Evolutionary conservation across 2,888 invertebrate species (phyloP), one percentile per base, ranked within the genome.

Genomic region (Sepioteuthis lessoniana): DNA sequence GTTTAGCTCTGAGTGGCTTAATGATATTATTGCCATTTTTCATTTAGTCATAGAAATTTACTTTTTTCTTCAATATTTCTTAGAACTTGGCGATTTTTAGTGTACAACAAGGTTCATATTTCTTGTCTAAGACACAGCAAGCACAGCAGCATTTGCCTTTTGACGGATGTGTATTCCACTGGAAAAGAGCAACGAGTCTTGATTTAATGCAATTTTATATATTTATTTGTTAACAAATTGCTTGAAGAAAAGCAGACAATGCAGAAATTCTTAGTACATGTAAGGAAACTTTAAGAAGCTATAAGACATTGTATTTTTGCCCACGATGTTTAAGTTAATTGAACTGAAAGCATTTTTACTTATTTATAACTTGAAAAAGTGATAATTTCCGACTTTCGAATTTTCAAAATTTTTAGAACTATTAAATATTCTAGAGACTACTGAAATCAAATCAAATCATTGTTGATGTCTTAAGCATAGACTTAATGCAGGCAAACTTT

Each of bases 21-120:
- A 76, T 76, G 76, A 76, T 76, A 76, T 76, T n/a, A 76, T 76
- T 76, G 76, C 76, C 35, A 76, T 76, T 76, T 76, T 76, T 76
- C n/a, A 76, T 76, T 76, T 76, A 10, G 55, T 55, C 55, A 55
- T 55, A 55, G 55, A 55, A 21, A 55, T 55, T 55, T 55, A 55
- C 13, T n/a, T n/a, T n/a, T n/a, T n/a, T 35, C 76, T 76, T 76
- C 13, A 13, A n/a, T 76, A 76, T 16, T 76, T 76, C 76, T n/a
- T 76, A 16, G n/a, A 35, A n/a, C 13, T n/a, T 1, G n/a, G 16
- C n/a, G n/a, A 7, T 10, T 55, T 16, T 76, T 60, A 60, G 60
- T 60, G 21, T 60, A 60, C 60, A 31, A 10, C 60, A 28, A 76
- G 76, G n/a, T 76, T 76, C 76, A 76, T 13, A 35, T 76, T 76